Base-by-base conservation (phyloP, 2,888 invertebrate species). In the Incurvaria masculella region DNA sequence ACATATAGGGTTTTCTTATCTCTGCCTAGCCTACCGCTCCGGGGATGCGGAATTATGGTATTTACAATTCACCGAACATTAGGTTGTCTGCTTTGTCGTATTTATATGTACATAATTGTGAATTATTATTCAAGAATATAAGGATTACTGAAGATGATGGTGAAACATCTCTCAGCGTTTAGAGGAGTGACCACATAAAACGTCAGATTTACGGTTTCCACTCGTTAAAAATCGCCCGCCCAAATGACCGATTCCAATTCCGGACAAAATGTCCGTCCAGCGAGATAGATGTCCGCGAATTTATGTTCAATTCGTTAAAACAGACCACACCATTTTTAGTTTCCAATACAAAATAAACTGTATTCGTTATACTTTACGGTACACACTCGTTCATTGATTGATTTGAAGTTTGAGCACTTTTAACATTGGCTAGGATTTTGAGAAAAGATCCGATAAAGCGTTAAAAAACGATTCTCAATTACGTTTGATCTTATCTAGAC, bases 381-480 rank as follows among this genome's bases (percentile, higher is more conserved):
- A 45, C 11, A 55, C 53, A 60, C 53, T 66, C 10, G 38, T n/a
- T n/a, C n/a, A 1, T 44, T 55, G 51, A 2, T 18, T 5, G 6
- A 14, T 27, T 33, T 4, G 53, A 55, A 40, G 59, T 61, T 61
- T 61, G 64, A 66, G 68, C 64, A 66, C 62, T 61, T 60, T 57
- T 45, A 52, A 51, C 49, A 45, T 47, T 50, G 49, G 55, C 52
- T 52, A 62, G 61, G 59, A 60, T 57, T 60, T 56, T 62, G 60
- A 61, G 62, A 64, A 65, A 66, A 65, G 66, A 72, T 75, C 73
- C 63, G 76, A 78, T 75, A 72, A 63, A 64, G 60, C 57, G 68
- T 68, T 75, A 75, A 78, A 78, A 78, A 78, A 72, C 74, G 70
- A 59, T 39, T 57, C 57, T 68, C 74, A 76, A 76, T 75, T 75